phyloP scores from a whole-genome alignment of 2,797 vertebrate genomes.

The Melanogrammus aeglefinus region DNA sequence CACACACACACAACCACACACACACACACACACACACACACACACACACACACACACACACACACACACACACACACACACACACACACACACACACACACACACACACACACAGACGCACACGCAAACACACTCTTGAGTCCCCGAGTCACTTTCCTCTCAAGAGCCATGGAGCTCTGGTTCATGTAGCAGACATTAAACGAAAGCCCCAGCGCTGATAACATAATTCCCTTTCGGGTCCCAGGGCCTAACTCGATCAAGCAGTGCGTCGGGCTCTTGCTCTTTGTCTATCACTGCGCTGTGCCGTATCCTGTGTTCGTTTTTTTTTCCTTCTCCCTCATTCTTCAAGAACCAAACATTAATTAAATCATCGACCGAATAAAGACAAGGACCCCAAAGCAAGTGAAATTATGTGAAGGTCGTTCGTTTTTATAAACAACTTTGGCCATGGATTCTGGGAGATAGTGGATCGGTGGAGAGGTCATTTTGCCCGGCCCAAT shows the following conservation, averaged over 20 bases:
- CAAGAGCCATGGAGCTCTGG: constrained; percentile 55
- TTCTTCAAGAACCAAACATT: constrained; percentile 57
- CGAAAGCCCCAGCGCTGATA: constrained; percentile 65
- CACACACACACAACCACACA: not conserved
- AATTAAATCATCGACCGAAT: constrained; percentile 49
- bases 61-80: too few relatives aligned
- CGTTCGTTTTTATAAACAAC: constrained; percentile 45
- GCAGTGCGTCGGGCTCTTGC: constrained; percentile 52
- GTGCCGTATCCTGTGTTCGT: constrained; percentile 63
- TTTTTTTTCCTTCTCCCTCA: constrained; percentile 56
- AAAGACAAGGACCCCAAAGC: constrained; percentile 61
- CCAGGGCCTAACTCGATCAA: constrained; percentile 66
- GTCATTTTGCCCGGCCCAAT: constrained; percentile 56
- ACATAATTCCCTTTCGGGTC: constrained; percentile 63
- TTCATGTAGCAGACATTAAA: constrained; percentile 65
- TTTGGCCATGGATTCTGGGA: constrained; percentile 59
- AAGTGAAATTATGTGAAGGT: constrained; percentile 60
- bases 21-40: not conserved
- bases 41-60: not conserved
- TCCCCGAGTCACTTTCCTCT: not conserved
- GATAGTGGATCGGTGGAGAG: constrained; percentile 22
- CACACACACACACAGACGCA: not conserved
- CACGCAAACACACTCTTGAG: too few relatives aligned
- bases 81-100: too few relatives aligned
- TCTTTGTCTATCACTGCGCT: constrained; percentile 59